Conservation (phyloP, 2,888 invertebrate species). For the Sisyra nigra region DNA sequence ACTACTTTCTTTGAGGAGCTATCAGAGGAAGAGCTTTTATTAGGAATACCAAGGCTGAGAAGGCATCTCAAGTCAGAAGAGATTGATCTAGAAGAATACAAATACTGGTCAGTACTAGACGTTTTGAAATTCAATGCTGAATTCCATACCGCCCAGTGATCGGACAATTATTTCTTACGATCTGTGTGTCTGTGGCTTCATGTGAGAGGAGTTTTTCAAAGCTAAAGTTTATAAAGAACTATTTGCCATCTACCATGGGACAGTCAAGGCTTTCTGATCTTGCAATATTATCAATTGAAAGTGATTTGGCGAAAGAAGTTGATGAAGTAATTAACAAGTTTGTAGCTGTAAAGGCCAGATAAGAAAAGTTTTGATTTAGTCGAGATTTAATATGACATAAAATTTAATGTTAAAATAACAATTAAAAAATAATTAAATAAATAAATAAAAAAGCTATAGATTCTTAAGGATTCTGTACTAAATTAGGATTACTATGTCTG, state of each 20-base stretch:
- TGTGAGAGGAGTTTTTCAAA: conserved; percentile 10
- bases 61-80: conserved; percentile 8
- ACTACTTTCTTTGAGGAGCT: not conserved
- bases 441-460: no score
- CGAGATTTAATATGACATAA: not conserved
- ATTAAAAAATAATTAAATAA: not conserved
- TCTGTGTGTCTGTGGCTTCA: no score
- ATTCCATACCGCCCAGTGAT: conserved; percentile 11
- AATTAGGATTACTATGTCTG: no score
- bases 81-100: conserved; percentile 7
- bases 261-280: conserved; percentile 9
- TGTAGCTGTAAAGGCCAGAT: conserved; percentile 10
- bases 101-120: conserved; percentile 9
- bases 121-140: conserved; percentile 12
- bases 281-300: conserved; percentile 10
- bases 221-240: conserved; percentile 8
- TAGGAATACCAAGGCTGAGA: conserved; percentile 7
- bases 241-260: not conserved
- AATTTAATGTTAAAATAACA: conserved; percentile 1
- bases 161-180: conserved; percentile 9
- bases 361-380: conserved; percentile 7
- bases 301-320: conserved; percentile 11
- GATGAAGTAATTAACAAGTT: conserved; percentile 12
- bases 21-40: conserved; percentile 1
- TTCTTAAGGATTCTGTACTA: no score